Evolutionary conservation across 1,140 invertebrate genomes (phyloP).

Genomic region (Propsilocerus akamusi): DNA sequence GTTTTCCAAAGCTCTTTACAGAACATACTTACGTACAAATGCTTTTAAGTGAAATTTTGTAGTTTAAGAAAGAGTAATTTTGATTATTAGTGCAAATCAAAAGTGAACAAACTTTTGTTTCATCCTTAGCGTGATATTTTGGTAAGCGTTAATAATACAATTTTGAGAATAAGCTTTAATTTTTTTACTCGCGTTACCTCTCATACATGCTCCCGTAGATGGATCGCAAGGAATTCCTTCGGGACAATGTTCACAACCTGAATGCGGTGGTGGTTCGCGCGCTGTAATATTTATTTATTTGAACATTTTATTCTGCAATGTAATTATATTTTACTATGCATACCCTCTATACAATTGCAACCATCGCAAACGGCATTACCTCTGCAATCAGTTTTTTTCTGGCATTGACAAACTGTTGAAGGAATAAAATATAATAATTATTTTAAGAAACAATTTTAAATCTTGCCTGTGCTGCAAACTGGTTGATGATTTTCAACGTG

Average conservation of each 20-base stretch:
- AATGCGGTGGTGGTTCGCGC: slow-evolving; percentile 16
- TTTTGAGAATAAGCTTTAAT: too few relatives aligned
- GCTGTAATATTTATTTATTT: slow-evolving; percentile 9
- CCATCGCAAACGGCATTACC: slow-evolving; percentile 39
- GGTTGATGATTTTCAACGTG: slow-evolving; percentile 58
- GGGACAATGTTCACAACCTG: slow-evolving; percentile 52
- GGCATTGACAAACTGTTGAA: slow-evolving; percentile 43
- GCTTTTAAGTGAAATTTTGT: too few relatives aligned
- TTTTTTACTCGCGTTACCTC: too few relatives aligned
- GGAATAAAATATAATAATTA: slow-evolving; percentile 8
- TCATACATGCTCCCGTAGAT: slow-evolving; percentile 52
- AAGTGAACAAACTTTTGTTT: slow-evolving; percentile 2
- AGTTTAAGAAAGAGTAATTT: slow-evolving; percentile 4
- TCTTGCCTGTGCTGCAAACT: slow-evolving; percentile 52
- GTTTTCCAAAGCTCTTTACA: too few relatives aligned
- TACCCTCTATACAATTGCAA: slow-evolving; percentile 41
- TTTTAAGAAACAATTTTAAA: slow-evolving; percentile 5
- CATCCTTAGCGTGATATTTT: neutral
- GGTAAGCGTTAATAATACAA: neutral
- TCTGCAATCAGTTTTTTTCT: slow-evolving; percentile 38
- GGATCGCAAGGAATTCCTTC: slow-evolving; percentile 52
- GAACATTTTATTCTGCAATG: neutral
- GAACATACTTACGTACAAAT: too few relatives aligned
- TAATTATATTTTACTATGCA: slow-evolving; percentile 11
- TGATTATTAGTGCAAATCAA: neutral